phyloP scores from a whole-genome alignment of 2,797 vertebrate species.

The Poeciliopsis paucimaculata region DNA sequence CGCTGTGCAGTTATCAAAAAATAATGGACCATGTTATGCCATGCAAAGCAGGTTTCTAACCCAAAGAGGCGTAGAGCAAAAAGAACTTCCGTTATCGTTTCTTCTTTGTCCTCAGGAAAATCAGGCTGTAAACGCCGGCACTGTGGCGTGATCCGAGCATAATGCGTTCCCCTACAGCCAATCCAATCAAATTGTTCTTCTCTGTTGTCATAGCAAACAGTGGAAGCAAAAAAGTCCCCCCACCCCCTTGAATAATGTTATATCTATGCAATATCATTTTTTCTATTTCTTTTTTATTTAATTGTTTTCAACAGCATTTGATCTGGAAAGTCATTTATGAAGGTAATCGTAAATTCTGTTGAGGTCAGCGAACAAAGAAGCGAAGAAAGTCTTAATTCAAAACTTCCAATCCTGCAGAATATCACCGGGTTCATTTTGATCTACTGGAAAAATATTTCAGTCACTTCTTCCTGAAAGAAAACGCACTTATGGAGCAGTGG shows the following conservation, averaged over 20 bases:
- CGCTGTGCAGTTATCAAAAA: slow-evolving; percentile 32
- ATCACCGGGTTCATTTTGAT: background rate
- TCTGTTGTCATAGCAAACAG: slow-evolving; percentile 9
- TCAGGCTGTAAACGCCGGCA: background rate
- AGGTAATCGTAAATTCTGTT: background rate
- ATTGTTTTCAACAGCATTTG: background rate
- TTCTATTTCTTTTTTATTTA: background rate
- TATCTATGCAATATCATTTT: background rate
- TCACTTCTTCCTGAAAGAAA: background rate
- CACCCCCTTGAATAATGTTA: background rate
- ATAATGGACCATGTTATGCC: slow-evolving; percentile 12
- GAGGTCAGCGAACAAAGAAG: background rate
- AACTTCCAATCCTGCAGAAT: no score
- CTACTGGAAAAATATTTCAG: background rate
- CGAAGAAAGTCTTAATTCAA: background rate
- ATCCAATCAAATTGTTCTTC: slow-evolving; percentile 14
- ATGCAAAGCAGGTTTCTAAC: slow-evolving; percentile 13
- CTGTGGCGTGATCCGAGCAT: slow-evolving; percentile 5
- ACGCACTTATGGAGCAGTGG: background rate
- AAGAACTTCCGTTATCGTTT: slow-evolving; percentile 8
- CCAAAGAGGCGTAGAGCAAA: slow-evolving; percentile 17
- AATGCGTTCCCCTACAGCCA: slow-evolving; percentile 13
- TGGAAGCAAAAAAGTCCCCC: background rate
- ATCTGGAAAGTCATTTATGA: background rate
- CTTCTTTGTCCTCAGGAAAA: slow-evolving; percentile 25